Base-by-base conservation (phyloP, 2,888 invertebrate species). In the Lagria hirta region DNA sequence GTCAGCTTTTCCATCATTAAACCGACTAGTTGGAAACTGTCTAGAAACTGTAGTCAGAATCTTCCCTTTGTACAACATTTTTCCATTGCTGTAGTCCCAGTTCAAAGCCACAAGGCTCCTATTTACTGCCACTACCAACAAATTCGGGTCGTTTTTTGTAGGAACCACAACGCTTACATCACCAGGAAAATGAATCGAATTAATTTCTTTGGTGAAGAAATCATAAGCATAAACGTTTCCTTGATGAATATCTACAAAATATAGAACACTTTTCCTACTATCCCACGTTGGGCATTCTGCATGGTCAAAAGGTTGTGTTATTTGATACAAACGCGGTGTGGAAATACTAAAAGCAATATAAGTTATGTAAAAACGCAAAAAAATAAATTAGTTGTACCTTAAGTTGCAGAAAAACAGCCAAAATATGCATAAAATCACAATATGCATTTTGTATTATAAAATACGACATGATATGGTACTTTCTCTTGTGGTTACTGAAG, bases 1-100 rank as follows among this genome's bases (percentile, higher is more conserved):
- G 55, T 81, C 81, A 15, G 79, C 80, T 65, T 81, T 82, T 13
- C 76, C 81, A 64, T 81, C 81, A 54, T 81, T 82, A 52, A 80
- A 75, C 43, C 78, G 64, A 50, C 75, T 75, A 6, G 64, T 60
- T 1, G 65, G 72, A 56, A 73, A 74, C 43, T 73, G 66, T 1
- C 60, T 53, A n/a, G 78, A 77, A 0, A 78, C 73, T 1, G 70
- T 68, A 4, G 66, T 55, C 8, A 80, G 48, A 10, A 54, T 7
- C 11, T 35, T 34, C 5, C 3, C 17, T 22, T 14, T 13, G n/a
- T 18, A 34, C 8, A 22, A 14, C 7, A 16, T 35, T 28, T 63
- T 58, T 6, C 73, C 70, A n/a, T n/a, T n/a, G n/a, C n/a, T n/a
- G n/a, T n/a, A n/a, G 43, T 75, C 63, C 78, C 78, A 78, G 8